Conservation (phyloP, 2,113 vertebrate genomes). For the Dipodomys spectabilis region DNA sequence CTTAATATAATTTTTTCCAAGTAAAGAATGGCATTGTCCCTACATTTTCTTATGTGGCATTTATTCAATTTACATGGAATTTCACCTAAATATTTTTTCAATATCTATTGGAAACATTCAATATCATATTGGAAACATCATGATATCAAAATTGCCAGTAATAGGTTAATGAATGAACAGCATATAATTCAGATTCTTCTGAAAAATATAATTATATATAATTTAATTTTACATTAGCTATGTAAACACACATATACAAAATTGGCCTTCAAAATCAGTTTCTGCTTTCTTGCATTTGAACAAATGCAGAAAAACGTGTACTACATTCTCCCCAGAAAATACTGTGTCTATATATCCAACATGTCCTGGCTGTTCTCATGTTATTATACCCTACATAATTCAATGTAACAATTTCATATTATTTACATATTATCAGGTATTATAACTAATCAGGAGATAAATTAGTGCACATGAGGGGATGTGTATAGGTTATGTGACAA, state of each 20-base stretch:
- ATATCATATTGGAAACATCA: neutral
- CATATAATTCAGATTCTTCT: neutral
- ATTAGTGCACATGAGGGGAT: neutral
- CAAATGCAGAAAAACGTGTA: neutral
- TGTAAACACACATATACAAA: neutral
- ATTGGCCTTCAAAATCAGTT: neutral
- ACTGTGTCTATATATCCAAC: neutral
- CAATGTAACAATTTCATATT: neutral
- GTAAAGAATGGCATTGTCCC: no score
- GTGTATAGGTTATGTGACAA: neutral
- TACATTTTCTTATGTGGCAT: neutral
- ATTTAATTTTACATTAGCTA: neutral
- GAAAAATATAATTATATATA: neutral
- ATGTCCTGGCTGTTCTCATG: neutral
- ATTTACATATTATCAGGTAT: neutral
- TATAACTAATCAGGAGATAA: neutral
- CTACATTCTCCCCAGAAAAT: neutral
- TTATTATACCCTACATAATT: neutral
- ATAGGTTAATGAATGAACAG: neutral
- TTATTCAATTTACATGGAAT: neutral
- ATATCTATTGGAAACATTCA: neutral
- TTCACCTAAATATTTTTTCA: neutral
- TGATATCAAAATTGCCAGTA: neutral
- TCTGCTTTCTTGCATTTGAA: neutral
- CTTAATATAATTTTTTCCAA: no score